Percentiles rank a stretch among this genome's conserved stretches.
phyloP scores from a whole-genome alignment of 1,140 invertebrate genomes.

The Bombyx mori region ASM3026992v2 NC_085134.1:5108501-5109000 shows the following conservation, averaged over 20 bases:
- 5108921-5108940: too few species aligned
- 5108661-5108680: conserved; percentile 10
- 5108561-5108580: conserved; percentile 56
- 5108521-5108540: conserved; percentile 35
- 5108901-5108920: too few species aligned
- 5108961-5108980: too few species aligned
- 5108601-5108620: conserved; percentile 37
- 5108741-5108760: conserved; percentile 35
- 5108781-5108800: conserved; percentile 54
- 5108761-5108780: conserved; percentile 62
- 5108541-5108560: conserved; percentile 22
- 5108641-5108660: conserved; percentile 30
- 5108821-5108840: background rate
- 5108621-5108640: conserved; percentile 33
- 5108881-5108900: too few species aligned
- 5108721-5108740: conserved; percentile 45
- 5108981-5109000: too few species aligned
- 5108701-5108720: conserved; percentile 3
- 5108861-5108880: too few species aligned
- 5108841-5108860: too few species aligned
- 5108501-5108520: conserved; percentile 17
- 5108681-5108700: conserved; percentile 6
- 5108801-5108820: conserved; percentile 17
- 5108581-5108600: conserved; percentile 58
- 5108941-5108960: too few species aligned